A percentile compares a stretch with the other conserved stretches of the same genome.
phyloP scores from a whole-genome alignment of 2,797 vertebrate genomes.

The Australoheros facetus region DNA sequence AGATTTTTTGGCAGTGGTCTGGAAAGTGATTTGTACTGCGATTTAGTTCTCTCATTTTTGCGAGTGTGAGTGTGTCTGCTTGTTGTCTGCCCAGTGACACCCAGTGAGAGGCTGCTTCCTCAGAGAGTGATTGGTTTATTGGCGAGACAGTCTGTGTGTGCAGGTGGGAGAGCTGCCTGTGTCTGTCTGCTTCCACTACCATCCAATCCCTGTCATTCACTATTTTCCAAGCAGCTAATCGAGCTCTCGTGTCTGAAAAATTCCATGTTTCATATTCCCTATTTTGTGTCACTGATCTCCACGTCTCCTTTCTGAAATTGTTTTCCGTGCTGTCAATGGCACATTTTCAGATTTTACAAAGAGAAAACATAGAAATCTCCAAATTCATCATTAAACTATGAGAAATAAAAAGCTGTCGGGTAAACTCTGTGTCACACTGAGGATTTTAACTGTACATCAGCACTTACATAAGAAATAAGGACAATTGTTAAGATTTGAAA shows the following conservation, averaged over 20 bases:
- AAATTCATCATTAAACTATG: not conserved
- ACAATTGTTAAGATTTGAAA: not conserved
- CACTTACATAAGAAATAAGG: not conserved
- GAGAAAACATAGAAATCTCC: not conserved
- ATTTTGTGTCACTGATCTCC: slow-evolving; percentile 13
- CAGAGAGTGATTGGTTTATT: slow-evolving; percentile 68
- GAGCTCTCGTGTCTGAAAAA: slow-evolving; percentile 8
- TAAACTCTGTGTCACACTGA: not conserved
- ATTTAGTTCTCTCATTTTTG: slow-evolving; percentile 44
- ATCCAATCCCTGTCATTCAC: slow-evolving; percentile 51
- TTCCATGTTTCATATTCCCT: slow-evolving; percentile 16
- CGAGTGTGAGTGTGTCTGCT: slow-evolving; percentile 28
- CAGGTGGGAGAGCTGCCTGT: slow-evolving; percentile 66
- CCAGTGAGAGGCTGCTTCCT: slow-evolving; percentile 64
- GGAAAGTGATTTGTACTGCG: slow-evolving; percentile 31
- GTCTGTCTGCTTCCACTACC: slow-evolving; percentile 55
- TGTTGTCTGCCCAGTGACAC: slow-evolving; percentile 73
- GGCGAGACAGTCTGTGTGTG: slow-evolving; percentile 51
- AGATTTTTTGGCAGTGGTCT: slow-evolving; percentile 23
- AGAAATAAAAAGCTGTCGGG: slow-evolving; percentile 7
- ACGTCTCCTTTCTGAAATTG: not conserved
- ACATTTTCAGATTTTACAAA: not conserved
- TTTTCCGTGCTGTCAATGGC: not conserved
- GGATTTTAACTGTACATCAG: not conserved
- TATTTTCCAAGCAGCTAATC: slow-evolving; percentile 49